Base-by-base conservation (phyloP, 2,113 vertebrate species). In the Proterorhinus semilunaris region DNA sequence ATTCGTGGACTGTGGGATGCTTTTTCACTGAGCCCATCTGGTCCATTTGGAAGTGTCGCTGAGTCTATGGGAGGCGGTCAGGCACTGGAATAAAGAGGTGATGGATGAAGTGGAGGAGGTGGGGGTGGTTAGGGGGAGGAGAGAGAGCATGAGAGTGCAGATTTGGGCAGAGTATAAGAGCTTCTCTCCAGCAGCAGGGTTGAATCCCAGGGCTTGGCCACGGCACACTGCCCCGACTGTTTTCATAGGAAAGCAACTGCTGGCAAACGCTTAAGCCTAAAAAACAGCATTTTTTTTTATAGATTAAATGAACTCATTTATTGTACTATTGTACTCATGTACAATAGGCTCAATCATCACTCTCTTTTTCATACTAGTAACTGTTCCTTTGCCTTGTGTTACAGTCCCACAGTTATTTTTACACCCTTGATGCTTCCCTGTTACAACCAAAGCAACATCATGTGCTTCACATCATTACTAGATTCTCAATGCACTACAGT, bases 121-220 rank as follows among this genome's bases (percentile, higher is more conserved):
- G 16, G 4, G 12, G 49, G 5, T 6, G 50, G 48, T 5, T 5
- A 72, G 70, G 65, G 72, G 79, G 74, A 72, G 66, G 72, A 68
- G 76, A 68, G 76, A 55, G 74, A 69, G 78, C 85, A 90, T 88
- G 87, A 90, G 88, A 84, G 80, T 87, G 90, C 88, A 90, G 81
- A 83, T 91, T 87, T 86, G 36, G 64, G 55, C 66, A 55, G 47
- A 52, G 76, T 79, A 75, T 81, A 75, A 71, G 46, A 84, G 73
- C 69, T 80, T 71, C 80, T 76, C 87, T 84, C 79, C 76, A 68
- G 75, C 76, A 68, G 75, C 69, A 66, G 82, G 80, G 79, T 82
- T 77, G 83, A 83, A 80, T 77, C 82, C 86, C 59, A 62, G 83
- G 55, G 68, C 84, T 87, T 88, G 90, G 89, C 90, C 81, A 79